Evolutionary conservation across 2,888 invertebrate species (phyloP), one percentile per base, ranked within the genome.

Genomic region (Erynnis tages): DNA sequence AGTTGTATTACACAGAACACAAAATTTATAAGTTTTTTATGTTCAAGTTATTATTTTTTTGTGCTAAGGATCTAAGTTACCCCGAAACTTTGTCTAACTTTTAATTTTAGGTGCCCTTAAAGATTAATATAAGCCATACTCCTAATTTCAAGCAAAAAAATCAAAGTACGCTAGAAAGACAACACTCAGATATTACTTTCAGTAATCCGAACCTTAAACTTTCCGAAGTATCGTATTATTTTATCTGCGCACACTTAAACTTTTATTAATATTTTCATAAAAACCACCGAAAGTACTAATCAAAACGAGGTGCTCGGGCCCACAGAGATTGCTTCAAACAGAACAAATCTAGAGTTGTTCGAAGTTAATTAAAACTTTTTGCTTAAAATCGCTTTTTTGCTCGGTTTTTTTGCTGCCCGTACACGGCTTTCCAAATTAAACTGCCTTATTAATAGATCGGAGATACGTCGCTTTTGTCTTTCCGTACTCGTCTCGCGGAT

Each of bases 361-460:
- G 52, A 55, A 57, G 57, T 61, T 57, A 54, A 59, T 58, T 55
- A 55, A 60, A 59, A 57, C 53, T 54, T 59, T 60, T 58, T 50
- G 44, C 49, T 41, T 41, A 34, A 49, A 41, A 35, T 49, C 41
- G 14, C 16, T 49, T 49, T 49, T 41, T 32, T 19, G 30, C 38
- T 29, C 21, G 19, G 54, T 57, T 63, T 61, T 56, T 58, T 13
- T 66, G 61, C 65, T 54, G 57, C 54, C 66, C 34, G 52, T 71
- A 66, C 43, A 35, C 41, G 27, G 16, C 34, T 25, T 67, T 69
- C 76, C 70, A 79, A 87, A 86, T 86, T 79, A 87, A 85, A 80
- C 77, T 77, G 76, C 75, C 79, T 83, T 85, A 86, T 87, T 88
- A 87, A 88, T 86, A 86, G 86, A 87, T 88, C 71, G 78, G 64